Base-by-base conservation (phyloP, 2,797 vertebrate genomes). In the Poeciliopsis turneri region DNA sequence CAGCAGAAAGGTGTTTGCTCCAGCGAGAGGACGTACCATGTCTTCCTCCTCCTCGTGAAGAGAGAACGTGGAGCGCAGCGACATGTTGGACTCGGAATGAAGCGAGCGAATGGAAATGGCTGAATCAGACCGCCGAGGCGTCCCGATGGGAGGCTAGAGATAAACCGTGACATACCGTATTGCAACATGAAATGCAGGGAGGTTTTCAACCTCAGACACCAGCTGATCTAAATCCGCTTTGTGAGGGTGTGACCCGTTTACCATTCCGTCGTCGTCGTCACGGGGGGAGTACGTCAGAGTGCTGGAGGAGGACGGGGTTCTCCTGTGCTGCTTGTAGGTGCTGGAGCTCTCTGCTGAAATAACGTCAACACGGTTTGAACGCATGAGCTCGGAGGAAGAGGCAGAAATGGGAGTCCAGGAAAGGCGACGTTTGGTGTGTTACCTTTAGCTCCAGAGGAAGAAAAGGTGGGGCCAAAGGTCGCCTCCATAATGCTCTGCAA, bases 61-160 rank as follows among this genome's bases (percentile, higher is more conserved):
- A 0, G 98, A 99, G 94, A 99, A 99, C 0, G 98, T 99, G 74
- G 98, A 99, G 87, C 98, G 98, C 87, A 99, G 88, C 77, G 98
- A 99, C 97, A 99, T 99, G 96, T 97, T 99, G 95, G 98, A 99
- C 94, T 99, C 98, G 0, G 98, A 99, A 88, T 99, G 98, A 82
- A 99, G 91, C 0, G 98, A 99, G 66, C 98, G 97, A 71, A 99
- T 93, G 0, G 98, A 99, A 94, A 99, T 99, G 79, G 97, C 97
- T 0, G 98, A 99, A 92, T 99, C 98, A 0, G 98, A 99, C 85
- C 97, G 96, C 43, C 98, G 96, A 0, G 98, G 97, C 8, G 97
- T 98, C 80, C 95, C 97, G 74, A 98, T 97, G 0, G 97, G 97
- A 70, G 97, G 97, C 97, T 98, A 81, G 75, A 49, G 28, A 25